Base-by-base conservation (phyloP, 2,113 vertebrate species). In the Rhizomys pruinosus region DNA sequence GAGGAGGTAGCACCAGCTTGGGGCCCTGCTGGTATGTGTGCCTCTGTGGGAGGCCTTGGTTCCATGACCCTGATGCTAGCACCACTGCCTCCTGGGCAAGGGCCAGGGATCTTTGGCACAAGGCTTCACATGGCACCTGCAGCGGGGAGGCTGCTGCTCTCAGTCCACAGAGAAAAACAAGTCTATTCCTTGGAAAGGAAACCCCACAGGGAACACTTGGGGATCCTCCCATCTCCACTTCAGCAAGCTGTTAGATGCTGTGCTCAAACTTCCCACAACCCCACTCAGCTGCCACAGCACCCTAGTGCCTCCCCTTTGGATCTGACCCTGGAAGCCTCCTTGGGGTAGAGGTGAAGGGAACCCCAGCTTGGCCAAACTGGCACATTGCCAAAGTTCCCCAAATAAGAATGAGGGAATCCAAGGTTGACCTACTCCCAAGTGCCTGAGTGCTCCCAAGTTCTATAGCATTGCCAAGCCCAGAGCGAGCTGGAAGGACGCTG, bases 21-120 rank as follows among this genome's bases (percentile, higher is more conserved):
- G 78, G 72, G 63, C 61, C 81, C 87, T 61, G 72, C 74, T 59
- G 39, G 84, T 76, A 71, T 89, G 2, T 85, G 71, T 63, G 78
- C 84, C 87, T 89, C 84, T 42, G 55, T 13, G 63, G 37, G 85
- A 12, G 19, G 39, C 47, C 71, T 11, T 47, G 34, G 86, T 82
- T 71, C 63, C 4, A 42, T 10, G 84, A 42, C 90, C 84, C 76
- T 42, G 52, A 84, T 61, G 27, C 25, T 52, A 92, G 85, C 92
- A 90, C 87, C 3, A n/a, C 84, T 8, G 44, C 87, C 72, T 47
- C 71, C 90, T 17, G 29, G 55, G 71, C 79, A 55, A 89, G 61
- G 85, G 77, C 84, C 87, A 79, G 19, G 5, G 47, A 47, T 89
- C 63, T 96, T 96, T 94, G 91, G 96, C 95, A 87, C 89, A 59